Evolutionary conservation across 2,888 invertebrate genomes (phyloP).

Genomic region (Himalopsyche anomala): DNA sequence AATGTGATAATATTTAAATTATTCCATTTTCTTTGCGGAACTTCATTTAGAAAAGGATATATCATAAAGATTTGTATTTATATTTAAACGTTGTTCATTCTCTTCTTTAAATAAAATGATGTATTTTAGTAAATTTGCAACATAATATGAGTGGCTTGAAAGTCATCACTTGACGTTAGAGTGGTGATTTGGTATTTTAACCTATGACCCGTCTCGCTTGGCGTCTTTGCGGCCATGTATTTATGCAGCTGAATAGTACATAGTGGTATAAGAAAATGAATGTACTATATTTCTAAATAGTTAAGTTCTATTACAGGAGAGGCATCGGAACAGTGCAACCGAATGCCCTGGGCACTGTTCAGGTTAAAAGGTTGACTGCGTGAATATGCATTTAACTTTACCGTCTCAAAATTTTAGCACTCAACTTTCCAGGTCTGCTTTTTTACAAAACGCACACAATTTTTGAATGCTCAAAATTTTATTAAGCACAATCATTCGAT

Average conservation of each 20-base stretch:
- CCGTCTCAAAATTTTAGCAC: background rate
- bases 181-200: conserved; percentile 11
- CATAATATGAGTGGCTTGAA: no score
- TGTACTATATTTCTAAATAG: background rate
- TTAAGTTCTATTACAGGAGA: background rate
- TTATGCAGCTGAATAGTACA: background rate
- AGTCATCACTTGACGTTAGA: no score
- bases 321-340: background rate
- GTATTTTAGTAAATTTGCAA: no score
- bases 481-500: no score
- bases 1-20: no score
- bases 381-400: conserved; percentile 9
- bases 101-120: no score
- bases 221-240: background rate
- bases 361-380: conserved; percentile 34
- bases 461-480: no score
- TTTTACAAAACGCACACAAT: no score
- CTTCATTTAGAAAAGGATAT: no score
- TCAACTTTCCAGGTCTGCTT: background rate
- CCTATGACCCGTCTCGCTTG: background rate
- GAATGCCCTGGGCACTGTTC: conserved; percentile 10
- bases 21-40: no score
- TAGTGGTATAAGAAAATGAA: background rate
- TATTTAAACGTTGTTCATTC: no score
- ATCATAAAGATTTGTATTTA: no score